These are phyloP conservation scores for Hippocampus comes DNA, from an alignment of 2,113 vertebrate species.

Conservation along the genomic window DNA sequence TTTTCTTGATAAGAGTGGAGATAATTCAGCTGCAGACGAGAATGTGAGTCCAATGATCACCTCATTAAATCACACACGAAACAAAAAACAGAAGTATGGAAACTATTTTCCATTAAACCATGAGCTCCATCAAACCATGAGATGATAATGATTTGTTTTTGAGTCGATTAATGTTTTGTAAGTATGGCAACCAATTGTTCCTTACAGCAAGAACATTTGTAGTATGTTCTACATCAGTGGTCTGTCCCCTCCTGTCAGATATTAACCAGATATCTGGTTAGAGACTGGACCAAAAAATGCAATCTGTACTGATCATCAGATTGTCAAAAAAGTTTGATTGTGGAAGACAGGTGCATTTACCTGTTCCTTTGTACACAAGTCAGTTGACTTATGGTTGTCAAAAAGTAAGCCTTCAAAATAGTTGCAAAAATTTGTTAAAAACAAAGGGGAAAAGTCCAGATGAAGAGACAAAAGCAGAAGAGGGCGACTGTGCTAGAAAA, in stretches of 20 bases:
- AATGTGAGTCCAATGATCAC: conserved; percentile 48
- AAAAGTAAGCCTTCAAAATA: no score
- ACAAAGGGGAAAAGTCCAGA: neutral
- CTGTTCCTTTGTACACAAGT: no score
- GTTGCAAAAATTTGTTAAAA: no score
- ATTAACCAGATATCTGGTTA: no score
- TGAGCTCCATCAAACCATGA: no score
- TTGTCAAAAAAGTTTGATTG: neutral
- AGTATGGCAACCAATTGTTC: neutral
- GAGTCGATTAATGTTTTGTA: neutral
- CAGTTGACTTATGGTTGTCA: no score
- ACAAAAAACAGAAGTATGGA: neutral
- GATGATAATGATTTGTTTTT: neutral
- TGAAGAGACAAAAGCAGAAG: neutral
- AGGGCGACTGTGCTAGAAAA: neutral
- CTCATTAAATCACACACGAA: neutral
- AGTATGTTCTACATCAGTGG: no score
- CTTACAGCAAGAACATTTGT: neutral
- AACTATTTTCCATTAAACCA: neutral
- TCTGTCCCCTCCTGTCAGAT: no score
- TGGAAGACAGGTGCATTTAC: no score
- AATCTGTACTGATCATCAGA: neutral
- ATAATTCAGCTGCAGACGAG: conserved; percentile 28
- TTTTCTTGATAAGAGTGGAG: conserved; percentile 39
- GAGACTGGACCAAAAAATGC: neutral